A percentile compares a stretch with the other conserved stretches of the same genome.
Evolutionary conservation across 1,140 invertebrate species (phyloP).

Genomic region (Meloidogyne exigua): DNA sequence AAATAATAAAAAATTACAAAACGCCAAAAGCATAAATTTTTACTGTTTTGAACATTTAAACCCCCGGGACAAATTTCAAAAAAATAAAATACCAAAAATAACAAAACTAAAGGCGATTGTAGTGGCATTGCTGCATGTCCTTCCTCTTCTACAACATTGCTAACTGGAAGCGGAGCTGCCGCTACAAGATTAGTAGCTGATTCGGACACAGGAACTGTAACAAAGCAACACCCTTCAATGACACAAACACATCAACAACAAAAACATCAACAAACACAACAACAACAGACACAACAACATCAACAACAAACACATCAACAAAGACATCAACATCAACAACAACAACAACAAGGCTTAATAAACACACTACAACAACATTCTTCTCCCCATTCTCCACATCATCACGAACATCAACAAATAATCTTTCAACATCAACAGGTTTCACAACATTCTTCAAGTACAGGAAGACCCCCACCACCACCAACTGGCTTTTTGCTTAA

Average conservation of each 20-base stretch:
- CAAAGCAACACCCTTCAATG: constrained; percentile 14
- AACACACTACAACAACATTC: background rate
- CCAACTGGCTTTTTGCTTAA: background rate
- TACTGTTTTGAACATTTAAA: background rate
- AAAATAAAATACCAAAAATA: background rate
- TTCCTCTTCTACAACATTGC: background rate
- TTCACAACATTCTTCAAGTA: background rate
- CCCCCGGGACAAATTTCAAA: background rate
- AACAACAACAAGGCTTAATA: constrained; percentile 11
- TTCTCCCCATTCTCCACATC: background rate
- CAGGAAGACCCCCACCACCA: background rate
- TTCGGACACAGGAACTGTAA: background rate
- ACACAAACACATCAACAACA: constrained; percentile 1
- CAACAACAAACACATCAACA: constrained; percentile 11
- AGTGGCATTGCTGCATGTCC: background rate
- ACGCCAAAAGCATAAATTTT: too few species aligned
- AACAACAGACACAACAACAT: background rate
- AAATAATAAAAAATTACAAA: too few species aligned
- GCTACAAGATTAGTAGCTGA: constrained; percentile 18
- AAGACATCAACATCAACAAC: too few species aligned
- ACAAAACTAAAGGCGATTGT: constrained; percentile 25
- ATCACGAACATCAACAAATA: constrained; percentile 17
- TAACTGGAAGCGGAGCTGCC: background rate
- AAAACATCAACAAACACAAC: background rate
- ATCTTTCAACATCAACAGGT: background rate